Evolutionary conservation across 2,888 invertebrate species (phyloP), one percentile per base, ranked within the genome.

Genomic region (Anarsia innoxiella): DNA sequence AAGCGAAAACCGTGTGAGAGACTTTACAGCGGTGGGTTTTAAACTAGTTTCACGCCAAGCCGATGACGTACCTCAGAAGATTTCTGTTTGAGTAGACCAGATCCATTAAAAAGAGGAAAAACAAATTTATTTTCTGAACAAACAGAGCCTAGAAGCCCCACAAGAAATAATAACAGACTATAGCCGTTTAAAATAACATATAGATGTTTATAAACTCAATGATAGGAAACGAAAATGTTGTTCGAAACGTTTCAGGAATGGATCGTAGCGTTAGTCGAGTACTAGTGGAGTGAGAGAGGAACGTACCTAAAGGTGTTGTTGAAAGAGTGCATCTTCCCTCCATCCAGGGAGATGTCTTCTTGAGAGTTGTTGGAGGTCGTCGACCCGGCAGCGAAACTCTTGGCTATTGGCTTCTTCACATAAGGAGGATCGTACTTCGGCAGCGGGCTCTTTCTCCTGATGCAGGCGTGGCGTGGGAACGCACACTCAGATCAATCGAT

Each of bases 351-450:
- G 51, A 90, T 91, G 72, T 91, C 92, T 66, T 93, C 93, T 60
- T 93, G 92, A 11, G 92, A 91, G 77, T 91, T 90, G 85, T 91
- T 91, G 49, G 89, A 88, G 32, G 91, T 86, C 31, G 88, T 87
- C 39, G 89, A 87, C 3, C 88, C 88, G 8, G 85, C 86, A 23
- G 87, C 87, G 73, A 90, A 91, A 75, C 88, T 91, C 86, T 91
- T 92, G 56, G 90, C 88, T 54, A 90, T 89, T 32, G 93, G 93
- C 72, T 94, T 94, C 88, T 94, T 94, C 70, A 89, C 88, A 85
- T 93, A 94, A 39, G 94, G 93, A 59, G 93, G 93, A 78, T 95
- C 94, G 79, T 93, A 94, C 79, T 94, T 94, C 76, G 93, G 91
- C 77, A 93, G 89, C 53, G 94, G 93, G 70, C 93, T 93, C 89